Conservation (phyloP, 2,797 vertebrate genomes). For the Antennarius maculatus region DNA sequence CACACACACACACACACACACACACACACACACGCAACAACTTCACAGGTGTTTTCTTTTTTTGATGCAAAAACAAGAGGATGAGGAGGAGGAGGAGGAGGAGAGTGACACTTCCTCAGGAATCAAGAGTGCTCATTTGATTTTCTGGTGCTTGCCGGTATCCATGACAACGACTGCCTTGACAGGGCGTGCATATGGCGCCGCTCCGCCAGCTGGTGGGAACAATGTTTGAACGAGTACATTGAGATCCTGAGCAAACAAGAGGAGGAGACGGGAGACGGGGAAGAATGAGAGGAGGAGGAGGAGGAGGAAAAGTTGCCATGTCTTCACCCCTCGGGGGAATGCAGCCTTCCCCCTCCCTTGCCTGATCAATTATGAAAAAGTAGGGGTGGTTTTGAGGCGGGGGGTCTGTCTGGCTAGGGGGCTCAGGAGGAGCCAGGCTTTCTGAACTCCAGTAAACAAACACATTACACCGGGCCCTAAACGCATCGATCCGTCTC, state of each 20-base stretch:
- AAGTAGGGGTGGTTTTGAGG: slow-evolving; percentile 81
- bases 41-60: slow-evolving; percentile 73
- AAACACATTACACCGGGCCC: slow-evolving; percentile 94
- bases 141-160: slow-evolving; percentile 93
- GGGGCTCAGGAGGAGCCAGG: slow-evolving; percentile 91
- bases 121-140: slow-evolving; percentile 90
- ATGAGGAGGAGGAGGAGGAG: slow-evolving; percentile 56
- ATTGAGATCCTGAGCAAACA: slow-evolving; percentile 99
- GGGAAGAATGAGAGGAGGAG: slow-evolving; percentile 1
- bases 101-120: slow-evolving; percentile 89
- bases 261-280: slow-evolving; percentile 62
- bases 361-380: slow-evolving; percentile 98
- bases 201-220: slow-evolving; percentile 99
- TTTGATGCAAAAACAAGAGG: slow-evolving; percentile 61
- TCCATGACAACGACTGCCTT: slow-evolving; percentile 99
- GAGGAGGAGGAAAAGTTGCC: slow-evolving; percentile 87
- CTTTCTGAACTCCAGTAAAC: slow-evolving; percentile 95
- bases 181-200: slow-evolving; percentile 99
- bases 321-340: slow-evolving; percentile 96
- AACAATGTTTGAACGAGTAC: slow-evolving; percentile 99
- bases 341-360: slow-evolving; percentile 92
- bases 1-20: slow-evolving; percentile 23
- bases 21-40: slow-evolving; percentile 64
- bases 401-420: slow-evolving; percentile 80
- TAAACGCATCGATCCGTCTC: slow-evolving; percentile 96